Evolutionary conservation across 2,113 vertebrate genomes (phyloP).

Genomic region (Martes martes): DNA sequence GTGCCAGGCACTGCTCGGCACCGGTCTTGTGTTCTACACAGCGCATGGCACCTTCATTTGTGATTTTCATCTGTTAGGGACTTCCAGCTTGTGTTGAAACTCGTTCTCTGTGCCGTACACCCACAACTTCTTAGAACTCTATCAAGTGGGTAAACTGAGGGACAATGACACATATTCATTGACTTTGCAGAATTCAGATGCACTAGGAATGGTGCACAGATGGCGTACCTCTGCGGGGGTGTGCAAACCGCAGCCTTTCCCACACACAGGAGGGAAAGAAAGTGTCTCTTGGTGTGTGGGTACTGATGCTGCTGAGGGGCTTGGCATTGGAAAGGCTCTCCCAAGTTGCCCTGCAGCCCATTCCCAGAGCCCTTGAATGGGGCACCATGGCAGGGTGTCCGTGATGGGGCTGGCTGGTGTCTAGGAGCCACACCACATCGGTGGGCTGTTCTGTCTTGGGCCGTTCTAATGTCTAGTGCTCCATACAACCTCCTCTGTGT

Average conservation of each 20-base stretch:
- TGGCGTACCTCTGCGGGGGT: neutral
- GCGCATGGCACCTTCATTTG: neutral
- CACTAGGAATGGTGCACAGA: neutral
- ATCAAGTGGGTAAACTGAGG: neutral
- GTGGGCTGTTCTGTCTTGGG: neutral
- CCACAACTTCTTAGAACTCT: neutral
- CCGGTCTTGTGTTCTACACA: neutral
- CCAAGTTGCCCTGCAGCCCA: neutral
- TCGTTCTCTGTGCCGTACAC: neutral
- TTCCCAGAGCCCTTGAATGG: neutral
- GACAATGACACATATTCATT: neutral
- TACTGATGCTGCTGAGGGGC: neutral
- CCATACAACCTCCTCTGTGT: neutral
- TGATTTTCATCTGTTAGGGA: neutral
- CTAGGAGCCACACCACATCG: fast-evolving
- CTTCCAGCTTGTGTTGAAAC: neutral
- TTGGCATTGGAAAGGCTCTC: neutral
- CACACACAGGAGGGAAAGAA: neutral
- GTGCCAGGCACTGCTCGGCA: neutral
- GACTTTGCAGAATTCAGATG: neutral
- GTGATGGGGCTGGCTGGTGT: neutral
- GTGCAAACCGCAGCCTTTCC: neutral
- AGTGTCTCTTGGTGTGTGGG: neutral
- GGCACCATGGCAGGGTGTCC: neutral
- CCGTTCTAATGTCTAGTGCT: neutral